Conservation (phyloP, 2,888 invertebrate genomes). For the Nemoura dubitans region DNA sequence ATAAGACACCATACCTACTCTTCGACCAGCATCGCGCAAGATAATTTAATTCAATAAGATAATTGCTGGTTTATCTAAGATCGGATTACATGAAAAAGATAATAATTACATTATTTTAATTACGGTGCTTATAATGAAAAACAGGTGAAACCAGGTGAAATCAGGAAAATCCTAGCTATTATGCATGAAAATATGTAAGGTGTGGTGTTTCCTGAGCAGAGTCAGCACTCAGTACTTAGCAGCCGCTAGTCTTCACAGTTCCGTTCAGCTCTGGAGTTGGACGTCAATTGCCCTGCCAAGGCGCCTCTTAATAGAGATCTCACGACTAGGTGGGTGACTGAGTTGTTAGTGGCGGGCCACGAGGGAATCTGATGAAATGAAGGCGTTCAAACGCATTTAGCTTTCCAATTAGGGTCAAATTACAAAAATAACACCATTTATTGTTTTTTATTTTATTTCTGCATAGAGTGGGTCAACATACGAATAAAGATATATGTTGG, state of each 20-base stretch:
- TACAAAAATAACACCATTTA: slow-evolving; percentile 1
- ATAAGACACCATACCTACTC: not conserved
- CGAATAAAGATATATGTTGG: not conserved
- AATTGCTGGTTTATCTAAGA: not conserved
- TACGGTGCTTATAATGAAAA: not conserved
- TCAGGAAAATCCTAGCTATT: not conserved
- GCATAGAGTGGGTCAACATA: not conserved
- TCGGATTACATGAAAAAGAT: slow-evolving; percentile 7
- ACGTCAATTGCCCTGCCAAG: not conserved
- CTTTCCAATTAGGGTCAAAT: slow-evolving; percentile 27
- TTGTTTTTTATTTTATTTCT: not conserved
- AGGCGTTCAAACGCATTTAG: slow-evolving; percentile 16
- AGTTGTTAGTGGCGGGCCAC: slow-evolving; percentile 1
- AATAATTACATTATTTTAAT: slow-evolving; percentile 5
- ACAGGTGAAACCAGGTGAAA: not conserved
- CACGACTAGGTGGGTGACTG: not conserved
- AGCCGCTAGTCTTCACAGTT: not conserved
- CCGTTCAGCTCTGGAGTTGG: not conserved
- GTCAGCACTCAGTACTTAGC: not conserved
- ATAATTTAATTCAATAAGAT: slow-evolving; percentile 12
- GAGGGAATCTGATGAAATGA: not conserved
- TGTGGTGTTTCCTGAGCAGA: not conserved
- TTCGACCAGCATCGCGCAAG: not conserved
- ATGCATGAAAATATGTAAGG: not conserved
- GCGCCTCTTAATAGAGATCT: not conserved